Evolutionary conservation across 2,888 invertebrate genomes (phyloP).

Genomic region (Trichogramma dendrolimi): DNA sequence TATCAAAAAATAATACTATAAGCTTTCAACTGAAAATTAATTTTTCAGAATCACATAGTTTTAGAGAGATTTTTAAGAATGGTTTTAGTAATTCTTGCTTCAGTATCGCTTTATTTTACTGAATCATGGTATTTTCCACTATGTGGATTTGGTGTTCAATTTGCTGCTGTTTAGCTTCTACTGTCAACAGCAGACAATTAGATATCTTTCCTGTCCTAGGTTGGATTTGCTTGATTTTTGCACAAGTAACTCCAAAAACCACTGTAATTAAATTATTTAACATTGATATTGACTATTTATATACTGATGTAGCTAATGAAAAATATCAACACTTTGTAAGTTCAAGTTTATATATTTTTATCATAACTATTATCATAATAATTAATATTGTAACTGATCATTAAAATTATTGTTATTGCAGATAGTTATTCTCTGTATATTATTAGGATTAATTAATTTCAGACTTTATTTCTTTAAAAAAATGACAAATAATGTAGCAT

Average conservation of each 20-base stretch:
- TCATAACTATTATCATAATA: background rate
- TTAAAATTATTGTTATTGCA: constrained; percentile 31
- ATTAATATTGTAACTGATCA: background rate
- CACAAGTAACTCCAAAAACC: constrained; percentile 33
- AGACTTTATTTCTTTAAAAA: constrained; percentile 31
- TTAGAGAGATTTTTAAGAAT: constrained; percentile 38
- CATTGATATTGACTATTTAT: constrained; percentile 31
- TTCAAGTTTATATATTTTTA: constrained; percentile 8
- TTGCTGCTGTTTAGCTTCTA: constrained; percentile 33
- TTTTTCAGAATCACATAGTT: constrained; percentile 37
- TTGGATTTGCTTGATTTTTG: constrained; percentile 41
- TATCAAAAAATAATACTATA: background rate
- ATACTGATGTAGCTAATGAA: constrained; percentile 33
- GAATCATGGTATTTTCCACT: constrained; percentile 38
- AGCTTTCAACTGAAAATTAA: constrained; percentile 14
- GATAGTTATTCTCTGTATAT: constrained; percentile 36
- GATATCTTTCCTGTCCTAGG: constrained; percentile 40
- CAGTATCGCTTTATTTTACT: constrained; percentile 35
- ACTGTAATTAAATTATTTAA: constrained; percentile 31
- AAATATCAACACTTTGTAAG: constrained; percentile 43
- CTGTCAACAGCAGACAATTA: constrained; percentile 29
- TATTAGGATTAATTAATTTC: constrained; percentile 40
- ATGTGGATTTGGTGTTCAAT: constrained; percentile 41
- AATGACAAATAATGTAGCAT: constrained; percentile 32
- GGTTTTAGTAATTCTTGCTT: constrained; percentile 38